A percentile compares a stretch with the other conserved stretches of the same genome.
Conservation (phyloP, 2,888 invertebrate species). For the Eupeodes latifasciatus region DNA sequence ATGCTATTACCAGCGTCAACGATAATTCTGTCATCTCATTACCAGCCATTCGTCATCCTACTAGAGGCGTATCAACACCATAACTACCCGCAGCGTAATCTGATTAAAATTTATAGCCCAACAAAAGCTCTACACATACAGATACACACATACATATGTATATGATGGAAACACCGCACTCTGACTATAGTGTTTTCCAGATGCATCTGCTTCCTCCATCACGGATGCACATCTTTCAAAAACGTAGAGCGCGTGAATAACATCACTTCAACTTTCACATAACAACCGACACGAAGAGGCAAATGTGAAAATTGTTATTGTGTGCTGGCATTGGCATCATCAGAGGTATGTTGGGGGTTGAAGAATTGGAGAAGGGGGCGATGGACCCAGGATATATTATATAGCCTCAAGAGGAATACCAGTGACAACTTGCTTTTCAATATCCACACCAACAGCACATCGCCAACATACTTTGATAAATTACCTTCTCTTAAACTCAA, state of each 20-base stretch:
- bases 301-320: conserved; percentile 65
- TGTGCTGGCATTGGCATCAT: background rate
- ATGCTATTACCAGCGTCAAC: conserved; percentile 68
- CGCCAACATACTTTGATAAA: conserved; percentile 74
- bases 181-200: conserved; percentile 22
- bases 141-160: too few species aligned
- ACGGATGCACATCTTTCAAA: conserved; percentile 54
- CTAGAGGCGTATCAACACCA: conserved; percentile 65
- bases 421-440: conserved; percentile 76
- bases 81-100: conserved; percentile 73
- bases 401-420: conserved; percentile 59
- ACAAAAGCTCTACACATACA: conserved; percentile 18
- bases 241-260: conserved; percentile 60
- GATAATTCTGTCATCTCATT: conserved; percentile 76
- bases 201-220: conserved; percentile 62
- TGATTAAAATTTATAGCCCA: conserved; percentile 72
- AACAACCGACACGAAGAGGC: conserved; percentile 18
- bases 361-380: background rate
- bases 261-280: conserved; percentile 60
- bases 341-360: too few species aligned
- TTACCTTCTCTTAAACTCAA: conserved; percentile 70
- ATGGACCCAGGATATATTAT: conserved; percentile 13
- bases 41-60: conserved; percentile 69
- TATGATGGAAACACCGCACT: conserved; percentile 5
- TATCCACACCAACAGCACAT: conserved; percentile 70